A percentile compares a stretch with the other conserved stretches of the same genome.
phyloP scores from a whole-genome alignment of 2,888 invertebrate genomes.

The Bellardia bayeri region DNA sequence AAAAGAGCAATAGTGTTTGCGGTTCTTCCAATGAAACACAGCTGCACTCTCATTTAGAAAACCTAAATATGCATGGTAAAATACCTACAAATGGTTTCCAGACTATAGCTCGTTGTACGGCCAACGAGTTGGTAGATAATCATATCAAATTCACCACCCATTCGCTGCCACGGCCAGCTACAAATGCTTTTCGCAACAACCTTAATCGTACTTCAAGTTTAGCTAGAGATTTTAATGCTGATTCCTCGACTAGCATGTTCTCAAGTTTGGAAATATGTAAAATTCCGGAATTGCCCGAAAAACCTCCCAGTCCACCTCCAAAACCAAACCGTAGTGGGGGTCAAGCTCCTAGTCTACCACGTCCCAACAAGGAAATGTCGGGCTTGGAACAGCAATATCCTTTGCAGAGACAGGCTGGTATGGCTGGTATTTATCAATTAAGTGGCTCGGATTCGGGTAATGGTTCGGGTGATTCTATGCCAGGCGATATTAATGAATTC shows the following conservation, averaged over 20 bases:
- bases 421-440: conserved; percentile 89
- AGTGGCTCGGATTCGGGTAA: conserved; percentile 96
- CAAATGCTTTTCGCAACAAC: conserved; percentile 84
- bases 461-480: conserved; percentile 93
- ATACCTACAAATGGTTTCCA: conserved; percentile 80
- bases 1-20: conserved; percentile 72
- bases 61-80: conserved; percentile 70
- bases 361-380: conserved; percentile 77
- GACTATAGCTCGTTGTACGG: conserved; percentile 82
- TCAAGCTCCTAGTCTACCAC: conserved; percentile 77
- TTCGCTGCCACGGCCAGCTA: conserved; percentile 85
- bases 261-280: conserved; percentile 86
- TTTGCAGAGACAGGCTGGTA: conserved; percentile 84
- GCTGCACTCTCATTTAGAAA: conserved; percentile 71
- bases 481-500: conserved; percentile 84
- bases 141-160: conserved; percentile 86
- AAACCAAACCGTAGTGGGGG: conserved; percentile 84
- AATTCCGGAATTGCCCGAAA: conserved; percentile 86
- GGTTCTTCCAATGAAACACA: conserved; percentile 60
- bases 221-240: conserved; percentile 81
- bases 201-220: conserved; percentile 85
- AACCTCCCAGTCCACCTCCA: conserved; percentile 85
- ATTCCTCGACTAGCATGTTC: conserved; percentile 84
- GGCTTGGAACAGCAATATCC: conserved; percentile 79
- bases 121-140: conserved; percentile 78